Evolutionary conservation across 1,140 invertebrate genomes (phyloP).

Genomic region (Drosophila paulistorum): DNA sequence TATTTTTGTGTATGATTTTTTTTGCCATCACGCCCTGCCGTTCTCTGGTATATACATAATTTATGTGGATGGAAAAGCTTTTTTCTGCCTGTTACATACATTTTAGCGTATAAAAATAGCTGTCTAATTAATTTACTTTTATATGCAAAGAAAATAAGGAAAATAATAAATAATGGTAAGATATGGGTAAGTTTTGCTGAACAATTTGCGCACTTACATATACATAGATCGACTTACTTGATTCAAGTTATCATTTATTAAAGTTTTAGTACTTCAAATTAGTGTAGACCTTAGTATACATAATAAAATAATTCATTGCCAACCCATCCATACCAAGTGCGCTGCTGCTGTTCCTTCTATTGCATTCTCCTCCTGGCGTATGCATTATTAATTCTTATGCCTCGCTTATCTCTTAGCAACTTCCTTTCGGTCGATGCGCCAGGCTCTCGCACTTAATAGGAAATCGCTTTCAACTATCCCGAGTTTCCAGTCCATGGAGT

Average conservation of each 20-base stretch:
- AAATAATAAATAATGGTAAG: too few species aligned
- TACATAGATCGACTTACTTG: too few species aligned
- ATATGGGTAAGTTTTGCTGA: too few species aligned
- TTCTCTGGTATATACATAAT: too few species aligned
- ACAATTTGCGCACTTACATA: too few species aligned
- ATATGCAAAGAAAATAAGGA: too few species aligned
- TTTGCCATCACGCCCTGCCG: too few species aligned
- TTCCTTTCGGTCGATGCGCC: conserved; percentile 49
- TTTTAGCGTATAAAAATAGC: too few species aligned
- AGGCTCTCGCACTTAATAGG: conserved; percentile 51
- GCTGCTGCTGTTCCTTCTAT: conserved; percentile 26
- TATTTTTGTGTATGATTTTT: too few species aligned
- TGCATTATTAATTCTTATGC: conserved; percentile 55
- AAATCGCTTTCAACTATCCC: conserved; percentile 25
- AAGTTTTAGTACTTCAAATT: conserved; percentile 4
- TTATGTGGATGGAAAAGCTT: too few species aligned
- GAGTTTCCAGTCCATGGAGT: conserved; percentile 9
- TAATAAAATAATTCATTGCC: conserved; percentile 17
- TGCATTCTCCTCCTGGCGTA: conserved; percentile 16
- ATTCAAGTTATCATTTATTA: not conserved
- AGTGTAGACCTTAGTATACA: not conserved
- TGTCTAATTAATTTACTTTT: too few species aligned
- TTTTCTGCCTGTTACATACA: too few species aligned
- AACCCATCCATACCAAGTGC: conserved; percentile 7
- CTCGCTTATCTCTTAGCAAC: conserved; percentile 66